phyloP scores from a whole-genome alignment of 2,797 vertebrate genomes.

The Notolabrus celidotus region DNA sequence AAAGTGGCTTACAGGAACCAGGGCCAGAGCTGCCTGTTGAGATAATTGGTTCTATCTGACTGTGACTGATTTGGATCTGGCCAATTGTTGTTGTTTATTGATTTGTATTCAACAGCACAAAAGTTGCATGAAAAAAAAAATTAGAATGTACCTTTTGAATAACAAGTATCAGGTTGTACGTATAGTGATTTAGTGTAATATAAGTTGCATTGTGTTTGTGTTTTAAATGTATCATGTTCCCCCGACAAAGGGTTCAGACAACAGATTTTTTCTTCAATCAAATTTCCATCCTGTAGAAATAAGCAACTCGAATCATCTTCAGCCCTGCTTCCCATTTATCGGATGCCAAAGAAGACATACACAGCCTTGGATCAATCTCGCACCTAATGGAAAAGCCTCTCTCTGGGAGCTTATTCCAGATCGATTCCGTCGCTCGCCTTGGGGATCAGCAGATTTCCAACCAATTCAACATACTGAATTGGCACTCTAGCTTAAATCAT shows the following conservation, averaged over 20 bases:
- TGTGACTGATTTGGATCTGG: neutral
- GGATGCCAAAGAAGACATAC: neutral
- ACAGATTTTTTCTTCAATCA: neutral
- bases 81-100: slow-evolving; percentile 24
- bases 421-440: slow-evolving; percentile 48
- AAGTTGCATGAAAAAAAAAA: neutral
- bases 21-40: slow-evolving; percentile 8
- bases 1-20: slow-evolving; percentile 8
- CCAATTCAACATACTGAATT: slow-evolving; percentile 40
- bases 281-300: slow-evolving; percentile 8
- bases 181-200: neutral
- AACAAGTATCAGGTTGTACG: neutral
- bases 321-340: neutral
- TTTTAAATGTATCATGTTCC: too few relatives aligned
- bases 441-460: slow-evolving; percentile 38
- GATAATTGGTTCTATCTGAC: slow-evolving; percentile 16
- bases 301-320: slow-evolving; percentile 18
- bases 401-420: slow-evolving; percentile 51
- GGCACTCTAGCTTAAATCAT: slow-evolving; percentile 34
- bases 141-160: neutral
- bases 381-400: slow-evolving; percentile 51
- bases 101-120: slow-evolving; percentile 19
- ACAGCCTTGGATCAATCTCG: slow-evolving; percentile 37
- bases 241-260: too few relatives aligned
- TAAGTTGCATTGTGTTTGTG: neutral